Evolutionary conservation across 2,888 invertebrate genomes (phyloP).

Genomic region (Epirrhoe alternata): DNA sequence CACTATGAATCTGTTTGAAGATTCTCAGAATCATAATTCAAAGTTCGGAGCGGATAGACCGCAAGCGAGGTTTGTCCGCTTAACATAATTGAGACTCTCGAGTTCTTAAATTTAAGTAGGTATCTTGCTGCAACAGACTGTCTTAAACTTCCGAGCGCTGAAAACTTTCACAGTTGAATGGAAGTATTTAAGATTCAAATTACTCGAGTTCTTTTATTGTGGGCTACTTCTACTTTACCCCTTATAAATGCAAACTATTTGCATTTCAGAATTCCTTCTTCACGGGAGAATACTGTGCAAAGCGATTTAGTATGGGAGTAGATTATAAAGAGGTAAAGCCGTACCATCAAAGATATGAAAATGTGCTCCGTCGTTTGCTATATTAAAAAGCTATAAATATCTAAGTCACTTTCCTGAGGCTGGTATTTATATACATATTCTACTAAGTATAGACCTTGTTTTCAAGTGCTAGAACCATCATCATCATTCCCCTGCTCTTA

Average conservation of each 20-base stretch:
- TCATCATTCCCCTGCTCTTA: too few species aligned
- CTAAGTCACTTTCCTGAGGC: background rate
- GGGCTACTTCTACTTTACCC: constrained; percentile 20
- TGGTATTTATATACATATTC: background rate
- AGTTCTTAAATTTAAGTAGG: constrained; percentile 31
- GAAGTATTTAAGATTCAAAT: constrained; percentile 38
- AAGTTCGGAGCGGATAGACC: constrained; percentile 1
- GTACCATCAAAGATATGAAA: constrained; percentile 1
- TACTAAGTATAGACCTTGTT: too few species aligned
- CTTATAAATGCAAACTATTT: constrained; percentile 35
- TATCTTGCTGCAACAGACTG: constrained; percentile 31
- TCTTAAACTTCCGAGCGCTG: constrained; percentile 31
- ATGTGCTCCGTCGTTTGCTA: background rate
- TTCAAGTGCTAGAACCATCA: background rate
- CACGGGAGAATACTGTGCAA: background rate
- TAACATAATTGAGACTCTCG: constrained; percentile 22
- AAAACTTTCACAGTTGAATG: constrained; percentile 33
- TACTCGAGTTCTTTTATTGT: constrained; percentile 31
- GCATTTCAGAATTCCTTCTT: constrained; percentile 22
- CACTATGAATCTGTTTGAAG: background rate
- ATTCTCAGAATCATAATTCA: background rate
- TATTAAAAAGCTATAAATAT: background rate
- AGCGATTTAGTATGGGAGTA: constrained; percentile 5
- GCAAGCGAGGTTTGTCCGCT: constrained; percentile 22
- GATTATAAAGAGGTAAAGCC: background rate